Percentiles rank a stretch among this genome's conserved stretches.
Evolutionary conservation across 2,888 invertebrate genomes (phyloP).

Genomic region (Slavum lentiscoides): DNA sequence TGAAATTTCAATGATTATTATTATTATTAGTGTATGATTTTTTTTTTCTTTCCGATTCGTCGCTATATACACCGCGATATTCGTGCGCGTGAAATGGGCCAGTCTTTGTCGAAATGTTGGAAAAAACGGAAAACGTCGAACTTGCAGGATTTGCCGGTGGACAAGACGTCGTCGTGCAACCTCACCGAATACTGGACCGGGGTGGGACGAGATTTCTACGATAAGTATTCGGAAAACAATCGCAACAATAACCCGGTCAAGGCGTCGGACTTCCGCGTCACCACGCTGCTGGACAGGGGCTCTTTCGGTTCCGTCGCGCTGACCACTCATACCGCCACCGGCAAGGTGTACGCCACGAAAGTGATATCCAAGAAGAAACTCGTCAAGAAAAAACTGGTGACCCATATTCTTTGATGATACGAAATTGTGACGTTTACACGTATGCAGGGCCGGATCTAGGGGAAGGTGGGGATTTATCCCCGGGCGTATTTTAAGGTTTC

Average conservation of each 20-base stretch:
- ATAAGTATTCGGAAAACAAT: neutral
- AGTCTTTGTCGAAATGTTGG: no score
- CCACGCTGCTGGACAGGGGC: neutral
- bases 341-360: slow-evolving; percentile 5
- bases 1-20: no score
- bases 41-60: no score
- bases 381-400: no score
- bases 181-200: slow-evolving; percentile 18
- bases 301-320: slow-evolving; percentile 20
- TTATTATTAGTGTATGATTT: no score
- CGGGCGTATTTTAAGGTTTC: no score
- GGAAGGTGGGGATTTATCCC: no score
- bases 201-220: neutral
- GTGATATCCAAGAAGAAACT: slow-evolving; percentile 33
- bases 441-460: no score
- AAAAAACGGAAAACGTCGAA: neutral
- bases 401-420: no score
- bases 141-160: neutral
- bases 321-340: neutral
- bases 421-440: no score
- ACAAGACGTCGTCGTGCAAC: slow-evolving; percentile 11
- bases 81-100: neutral
- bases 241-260: neutral
- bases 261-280: slow-evolving; percentile 3
- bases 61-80: no score